Conservation (phyloP, 2,113 vertebrate species). For the Zeus faber region DNA sequence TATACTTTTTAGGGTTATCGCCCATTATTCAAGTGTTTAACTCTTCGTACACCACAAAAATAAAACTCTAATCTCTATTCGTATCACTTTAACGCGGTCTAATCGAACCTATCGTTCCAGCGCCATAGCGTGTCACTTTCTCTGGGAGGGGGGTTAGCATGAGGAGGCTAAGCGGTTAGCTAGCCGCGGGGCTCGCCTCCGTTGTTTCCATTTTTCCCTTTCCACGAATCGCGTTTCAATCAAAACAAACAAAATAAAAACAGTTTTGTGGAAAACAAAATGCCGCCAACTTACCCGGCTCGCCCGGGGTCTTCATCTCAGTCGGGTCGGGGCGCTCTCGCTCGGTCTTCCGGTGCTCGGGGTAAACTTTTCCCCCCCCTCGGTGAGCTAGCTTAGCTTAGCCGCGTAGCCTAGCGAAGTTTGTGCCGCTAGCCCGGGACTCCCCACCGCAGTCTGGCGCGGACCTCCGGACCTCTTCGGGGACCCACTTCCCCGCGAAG, state of each 20-base stretch:
- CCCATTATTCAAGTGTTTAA: too few species aligned
- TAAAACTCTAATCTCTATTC: too few species aligned
- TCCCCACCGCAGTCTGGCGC: too few species aligned
- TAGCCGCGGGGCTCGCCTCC: constrained; percentile 41
- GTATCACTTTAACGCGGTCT: too few species aligned
- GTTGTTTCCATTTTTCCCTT: constrained; percentile 30
- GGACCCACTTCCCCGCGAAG: constrained; percentile 11
- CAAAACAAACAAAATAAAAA: not conserved
- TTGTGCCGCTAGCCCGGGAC: constrained; percentile 38
- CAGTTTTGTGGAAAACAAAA: not conserved
- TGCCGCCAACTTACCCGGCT: constrained; percentile 63
- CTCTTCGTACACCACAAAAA: too few species aligned
- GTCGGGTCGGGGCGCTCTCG: constrained; percentile 7
- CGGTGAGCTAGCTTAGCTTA: constrained; percentile 43
- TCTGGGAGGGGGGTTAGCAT: constrained; percentile 43
- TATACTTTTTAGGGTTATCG: too few species aligned
- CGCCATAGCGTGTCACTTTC: constrained; percentile 65
- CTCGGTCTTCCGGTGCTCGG: not conserved
- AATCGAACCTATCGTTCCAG: too few species aligned
- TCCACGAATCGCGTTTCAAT: not conserved
- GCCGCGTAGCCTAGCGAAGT: not conserved
- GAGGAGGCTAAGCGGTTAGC: constrained; percentile 46
- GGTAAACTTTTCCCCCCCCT: constrained; percentile 36
- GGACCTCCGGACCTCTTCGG: too few species aligned
- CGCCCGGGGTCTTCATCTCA: constrained; percentile 74